A percentile compares a stretch with the other conserved stretches of the same genome.
Evolutionary conservation across 1,140 invertebrate species (phyloP).

Genomic region (Aphelinus certus): DNA sequence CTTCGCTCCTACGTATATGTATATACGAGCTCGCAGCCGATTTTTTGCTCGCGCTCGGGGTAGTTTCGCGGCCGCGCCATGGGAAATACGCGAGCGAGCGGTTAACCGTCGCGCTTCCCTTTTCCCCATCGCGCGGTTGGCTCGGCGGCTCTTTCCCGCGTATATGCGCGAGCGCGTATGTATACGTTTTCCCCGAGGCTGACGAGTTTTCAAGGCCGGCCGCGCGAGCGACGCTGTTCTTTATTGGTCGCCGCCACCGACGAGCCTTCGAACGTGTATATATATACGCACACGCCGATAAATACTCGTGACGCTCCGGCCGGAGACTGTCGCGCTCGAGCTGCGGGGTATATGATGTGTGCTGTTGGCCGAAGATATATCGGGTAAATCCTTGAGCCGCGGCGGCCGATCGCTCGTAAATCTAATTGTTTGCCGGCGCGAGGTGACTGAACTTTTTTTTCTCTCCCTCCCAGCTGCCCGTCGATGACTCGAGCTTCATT

Average conservation of each 20-base stretch:
- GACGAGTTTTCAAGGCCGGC: constrained; percentile 26
- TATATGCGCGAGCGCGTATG: neutral
- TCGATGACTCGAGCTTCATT: too few species aligned
- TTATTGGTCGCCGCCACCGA: constrained; percentile 4
- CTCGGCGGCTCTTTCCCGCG: constrained; percentile 22
- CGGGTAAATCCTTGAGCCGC: constrained; percentile 10
- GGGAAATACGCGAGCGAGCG: constrained; percentile 51
- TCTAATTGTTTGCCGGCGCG: neutral
- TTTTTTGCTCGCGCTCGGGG: constrained; percentile 37
- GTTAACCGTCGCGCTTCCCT: constrained; percentile 50
- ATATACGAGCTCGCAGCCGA: too few species aligned
- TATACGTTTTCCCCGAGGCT: neutral
- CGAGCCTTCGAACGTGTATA: neutral
- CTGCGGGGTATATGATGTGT: constrained; percentile 14
- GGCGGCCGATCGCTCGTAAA: constrained; percentile 21
- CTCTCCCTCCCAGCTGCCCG: too few species aligned
- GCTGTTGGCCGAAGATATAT: neutral
- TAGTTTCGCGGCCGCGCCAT: constrained; percentile 49
- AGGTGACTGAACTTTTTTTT: neutral
- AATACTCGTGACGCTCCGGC: too few species aligned
- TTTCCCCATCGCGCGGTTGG: constrained; percentile 1
- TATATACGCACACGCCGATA: neutral
- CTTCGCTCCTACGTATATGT: too few species aligned
- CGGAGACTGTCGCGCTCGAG: too few species aligned
- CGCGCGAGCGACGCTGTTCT: neutral